These are phyloP conservation scores for Acanthosepion lycidas DNA, from an alignment of 2,888 invertebrate species.

Conservation along the genomic window DNA sequence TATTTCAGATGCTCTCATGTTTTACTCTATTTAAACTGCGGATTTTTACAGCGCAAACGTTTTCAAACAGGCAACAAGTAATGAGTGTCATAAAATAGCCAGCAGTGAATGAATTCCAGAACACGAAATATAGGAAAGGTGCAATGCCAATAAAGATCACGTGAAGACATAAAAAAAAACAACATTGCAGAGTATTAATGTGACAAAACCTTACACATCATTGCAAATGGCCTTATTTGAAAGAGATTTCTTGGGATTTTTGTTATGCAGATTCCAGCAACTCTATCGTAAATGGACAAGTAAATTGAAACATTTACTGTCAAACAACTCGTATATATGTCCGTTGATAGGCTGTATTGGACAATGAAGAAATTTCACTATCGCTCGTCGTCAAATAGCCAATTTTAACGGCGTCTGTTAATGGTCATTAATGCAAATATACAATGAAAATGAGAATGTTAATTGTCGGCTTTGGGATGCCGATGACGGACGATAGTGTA, in stretches of 20 bases:
- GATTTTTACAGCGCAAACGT: not conserved
- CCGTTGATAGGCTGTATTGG: not conserved
- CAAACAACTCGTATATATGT: not conserved
- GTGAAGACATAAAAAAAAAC: not conserved
- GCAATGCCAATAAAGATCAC: not conserved
- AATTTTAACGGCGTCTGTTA: conserved; percentile 16
- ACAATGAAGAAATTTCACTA: not conserved
- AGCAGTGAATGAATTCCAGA: not conserved
- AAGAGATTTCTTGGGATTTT: not conserved
- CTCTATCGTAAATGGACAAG: not conserved
- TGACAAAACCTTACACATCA: not conserved
- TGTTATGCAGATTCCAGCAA: not conserved
- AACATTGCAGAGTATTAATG: not conserved
- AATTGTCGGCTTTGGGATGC: not conserved
- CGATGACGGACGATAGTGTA: not conserved
- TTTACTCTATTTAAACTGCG: too few species aligned
- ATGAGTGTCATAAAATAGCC: not conserved
- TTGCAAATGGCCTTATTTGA: not conserved
- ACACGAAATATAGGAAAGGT: not conserved
- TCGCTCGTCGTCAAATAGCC: not conserved
- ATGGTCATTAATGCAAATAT: not conserved
- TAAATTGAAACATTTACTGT: not conserved
- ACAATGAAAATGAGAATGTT: too few species aligned
- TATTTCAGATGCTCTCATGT: too few species aligned
- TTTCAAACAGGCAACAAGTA: not conserved